phyloP scores from a whole-genome alignment of 2,888 invertebrate species.

The Athetis lepigone region DNA sequence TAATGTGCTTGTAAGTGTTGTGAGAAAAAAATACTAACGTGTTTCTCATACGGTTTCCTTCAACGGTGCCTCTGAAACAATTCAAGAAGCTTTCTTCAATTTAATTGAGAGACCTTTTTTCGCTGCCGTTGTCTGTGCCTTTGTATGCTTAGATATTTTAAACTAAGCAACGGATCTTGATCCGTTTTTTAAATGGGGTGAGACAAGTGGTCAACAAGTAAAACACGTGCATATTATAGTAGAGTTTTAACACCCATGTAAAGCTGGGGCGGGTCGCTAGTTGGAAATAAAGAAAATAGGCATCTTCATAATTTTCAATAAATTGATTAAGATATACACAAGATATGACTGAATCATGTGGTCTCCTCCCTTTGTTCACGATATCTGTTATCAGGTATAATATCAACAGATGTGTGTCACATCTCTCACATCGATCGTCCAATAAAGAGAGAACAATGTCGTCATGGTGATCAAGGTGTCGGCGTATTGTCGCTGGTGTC shows the following conservation, averaged over 20 bases:
- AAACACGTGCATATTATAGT: no score
- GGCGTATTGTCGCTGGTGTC: conserved; percentile 57
- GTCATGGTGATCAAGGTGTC: conserved; percentile 72
- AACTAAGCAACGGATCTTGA: no score
- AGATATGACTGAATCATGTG: not conserved
- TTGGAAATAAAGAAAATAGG: no score
- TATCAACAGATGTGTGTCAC: conserved; percentile 54
- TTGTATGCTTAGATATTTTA: no score
- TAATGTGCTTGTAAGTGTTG: conserved; percentile 4
- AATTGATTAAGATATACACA: not conserved
- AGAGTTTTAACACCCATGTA: no score
- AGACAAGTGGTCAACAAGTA: no score
- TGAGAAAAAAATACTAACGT: not conserved
- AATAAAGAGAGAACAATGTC: conserved; percentile 75
- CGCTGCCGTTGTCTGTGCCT: no score
- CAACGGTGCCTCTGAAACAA: not conserved
- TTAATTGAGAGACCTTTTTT: conserved; percentile 31
- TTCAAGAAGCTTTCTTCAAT: not conserved
- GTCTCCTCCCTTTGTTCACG: conserved; percentile 19
- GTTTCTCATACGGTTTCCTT: not conserved
- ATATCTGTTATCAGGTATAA: conserved; percentile 31
- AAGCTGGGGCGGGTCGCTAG: no score
- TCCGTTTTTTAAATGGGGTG: no score
- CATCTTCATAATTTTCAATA: no score
- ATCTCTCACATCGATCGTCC: conserved; percentile 63